Percentiles rank a stretch among this genome's conserved stretches.
Conservation (phyloP, 2,888 invertebrate genomes). For the Papilio demoleus region DNA sequence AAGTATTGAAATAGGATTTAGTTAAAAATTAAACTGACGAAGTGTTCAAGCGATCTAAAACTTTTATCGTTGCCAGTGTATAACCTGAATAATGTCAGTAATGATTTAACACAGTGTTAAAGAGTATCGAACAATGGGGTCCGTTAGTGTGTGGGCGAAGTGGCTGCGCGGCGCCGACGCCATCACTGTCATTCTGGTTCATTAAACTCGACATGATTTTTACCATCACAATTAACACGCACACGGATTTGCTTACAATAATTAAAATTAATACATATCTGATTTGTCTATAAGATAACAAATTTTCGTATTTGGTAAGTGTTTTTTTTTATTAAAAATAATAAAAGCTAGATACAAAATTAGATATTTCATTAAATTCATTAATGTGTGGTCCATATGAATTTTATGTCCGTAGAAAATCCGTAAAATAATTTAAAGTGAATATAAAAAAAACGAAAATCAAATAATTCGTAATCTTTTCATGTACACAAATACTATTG, state of each 20-base stretch:
- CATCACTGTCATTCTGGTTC: constrained; percentile 50
- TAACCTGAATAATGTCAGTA: not conserved
- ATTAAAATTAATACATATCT: not conserved
- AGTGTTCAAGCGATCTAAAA: not conserved
- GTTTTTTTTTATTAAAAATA: not conserved
- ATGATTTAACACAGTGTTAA: constrained; percentile 10
- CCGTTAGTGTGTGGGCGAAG: constrained; percentile 36
- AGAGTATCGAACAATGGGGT: constrained; percentile 29
- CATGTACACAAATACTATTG: not conserved
- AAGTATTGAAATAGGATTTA: not conserved
- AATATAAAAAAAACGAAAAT: not conserved
- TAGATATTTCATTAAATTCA: not conserved
- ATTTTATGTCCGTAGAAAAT: too few species aligned
- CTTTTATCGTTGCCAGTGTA: not conserved
- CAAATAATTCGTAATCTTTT: not conserved
- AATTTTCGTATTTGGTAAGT: constrained; percentile 38
- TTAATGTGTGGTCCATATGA: not conserved
- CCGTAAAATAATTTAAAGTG: too few species aligned
- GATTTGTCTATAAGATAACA: too few species aligned
- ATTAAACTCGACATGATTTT: constrained; percentile 50
- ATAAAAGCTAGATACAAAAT: not conserved
- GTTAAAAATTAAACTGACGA: not conserved
- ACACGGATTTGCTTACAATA: not conserved
- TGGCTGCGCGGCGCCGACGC: constrained; percentile 29
- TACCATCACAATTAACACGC: constrained; percentile 38